Conservation (phyloP, 2,888 invertebrate genomes). For the Heliconius erato region DNA sequence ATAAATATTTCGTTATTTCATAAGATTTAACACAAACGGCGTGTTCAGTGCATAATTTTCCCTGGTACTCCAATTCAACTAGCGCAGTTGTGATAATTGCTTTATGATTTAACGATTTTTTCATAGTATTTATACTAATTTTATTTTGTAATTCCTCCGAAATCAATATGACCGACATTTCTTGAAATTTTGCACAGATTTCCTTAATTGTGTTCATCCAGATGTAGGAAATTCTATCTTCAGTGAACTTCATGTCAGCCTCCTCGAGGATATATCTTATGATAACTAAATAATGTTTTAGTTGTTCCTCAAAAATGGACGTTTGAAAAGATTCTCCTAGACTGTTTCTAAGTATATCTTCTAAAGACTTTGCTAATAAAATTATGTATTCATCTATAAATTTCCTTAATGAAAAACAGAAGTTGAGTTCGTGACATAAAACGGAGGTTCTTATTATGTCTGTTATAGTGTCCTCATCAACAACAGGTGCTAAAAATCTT, state of each 20-base stretch:
- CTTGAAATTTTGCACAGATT: slow-evolving; percentile 67
- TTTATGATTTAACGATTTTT: slow-evolving; percentile 50
- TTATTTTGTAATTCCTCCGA: slow-evolving; percentile 56
- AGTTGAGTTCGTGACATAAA: slow-evolving; percentile 63
- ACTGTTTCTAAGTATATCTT: slow-evolving; percentile 58
- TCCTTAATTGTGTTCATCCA: slow-evolving; percentile 69
- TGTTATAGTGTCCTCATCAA: slow-evolving; percentile 57
- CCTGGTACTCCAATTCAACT: slow-evolving; percentile 65
- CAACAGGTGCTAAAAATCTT: slow-evolving; percentile 55
- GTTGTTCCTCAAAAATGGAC: slow-evolving; percentile 34
- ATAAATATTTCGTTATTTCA: slow-evolving; percentile 64
- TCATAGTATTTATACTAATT: slow-evolving; percentile 52
- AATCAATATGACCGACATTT: slow-evolving; percentile 57
- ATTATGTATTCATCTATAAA: slow-evolving; percentile 68
- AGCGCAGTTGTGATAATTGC: slow-evolving; percentile 59
- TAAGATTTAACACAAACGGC: slow-evolving; percentile 62
- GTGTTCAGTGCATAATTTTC: slow-evolving; percentile 63
- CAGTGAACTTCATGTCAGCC: slow-evolving; percentile 56
- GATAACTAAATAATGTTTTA: slow-evolving; percentile 58
- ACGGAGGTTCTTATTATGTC: slow-evolving; percentile 59
- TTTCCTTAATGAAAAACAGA: slow-evolving; percentile 61
- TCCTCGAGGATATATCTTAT: slow-evolving; percentile 61
- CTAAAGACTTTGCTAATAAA: slow-evolving; percentile 60
- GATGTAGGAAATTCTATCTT: slow-evolving; percentile 56
- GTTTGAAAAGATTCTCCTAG: slow-evolving; percentile 45